Base-by-base conservation (phyloP, 2,113 vertebrate genomes). In the Herpetotheres cachinnans region DNA sequence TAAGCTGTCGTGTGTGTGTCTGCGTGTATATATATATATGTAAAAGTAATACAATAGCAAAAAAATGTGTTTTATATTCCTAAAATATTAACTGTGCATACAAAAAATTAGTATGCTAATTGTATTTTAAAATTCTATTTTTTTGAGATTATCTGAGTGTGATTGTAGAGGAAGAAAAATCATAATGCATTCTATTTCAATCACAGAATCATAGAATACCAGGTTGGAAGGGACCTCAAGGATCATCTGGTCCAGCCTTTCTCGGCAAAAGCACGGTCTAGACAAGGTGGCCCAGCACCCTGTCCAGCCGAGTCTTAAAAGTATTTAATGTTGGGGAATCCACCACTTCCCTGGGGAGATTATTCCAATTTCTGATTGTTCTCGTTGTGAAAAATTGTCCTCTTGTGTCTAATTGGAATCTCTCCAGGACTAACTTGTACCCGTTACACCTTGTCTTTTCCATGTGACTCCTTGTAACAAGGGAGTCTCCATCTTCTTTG, bases 151-250 rank as follows among this genome's bases (percentile, higher is more conserved):
- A 16, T 77, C 30, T 40, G 67, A 47, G 44, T 69, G 91, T 94
- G 29, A 73, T 59, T 96, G 22, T 47, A 93, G 87, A 90, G 52
- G 20, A 95, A 86, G 26, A 90, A 79, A 74, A 92, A 86, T 86
- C 29, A 8, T 32, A 54, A 73, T 50, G 10, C 49, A 70, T 78
- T 61, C 86, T 85, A 94, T 94, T 94, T 96, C 25, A 86, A 24
- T 36, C 22, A 13, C 8, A 38, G 26, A 58, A 50, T 65, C 18
- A 50, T 32, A 63, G 27, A 66, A 30, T 59, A 30, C 4, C 34
- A 32, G 11, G 4, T 54, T 73, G 38, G 40, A 47, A 26, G 14
- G 11, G 12, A 47, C 29, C 29, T 54, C 17, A 73, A 66, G 8
- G 9, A 30, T 29, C 16, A 40, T 52, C 19, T 72, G 32, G 22